Evolutionary conservation across 2,113 vertebrate genomes (phyloP).

Genomic region (Hippocampus comes): DNA sequence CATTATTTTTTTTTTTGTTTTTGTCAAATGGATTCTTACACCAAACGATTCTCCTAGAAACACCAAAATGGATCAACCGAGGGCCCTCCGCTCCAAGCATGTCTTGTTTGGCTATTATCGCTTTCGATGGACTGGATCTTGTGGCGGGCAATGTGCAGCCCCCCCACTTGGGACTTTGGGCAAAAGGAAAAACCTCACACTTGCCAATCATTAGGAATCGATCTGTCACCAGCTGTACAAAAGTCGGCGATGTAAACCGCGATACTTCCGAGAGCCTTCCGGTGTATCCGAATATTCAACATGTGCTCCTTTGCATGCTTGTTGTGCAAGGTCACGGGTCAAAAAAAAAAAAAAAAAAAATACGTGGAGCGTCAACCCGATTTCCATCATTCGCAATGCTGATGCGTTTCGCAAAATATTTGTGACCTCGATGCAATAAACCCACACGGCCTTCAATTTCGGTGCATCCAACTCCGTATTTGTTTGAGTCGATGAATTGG

Average conservation of each 20-base stretch:
- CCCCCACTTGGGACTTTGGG: background rate
- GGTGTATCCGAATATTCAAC: background rate
- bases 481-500: no score
- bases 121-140: background rate
- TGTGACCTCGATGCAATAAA: no score
- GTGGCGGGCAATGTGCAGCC: background rate
- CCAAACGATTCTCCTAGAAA: conserved; percentile 3
- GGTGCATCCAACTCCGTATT: no score
- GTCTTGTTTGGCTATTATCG: background rate
- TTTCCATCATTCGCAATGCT: no score
- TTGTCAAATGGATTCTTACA: background rate
- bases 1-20: background rate
- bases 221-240: background rate
- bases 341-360: no score
- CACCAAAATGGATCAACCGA: background rate
- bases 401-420: no score
- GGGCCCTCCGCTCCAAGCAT: background rate
- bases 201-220: background rate
- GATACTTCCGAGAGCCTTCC: background rate
- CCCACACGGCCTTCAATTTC: no score
- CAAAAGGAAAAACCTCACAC: background rate
- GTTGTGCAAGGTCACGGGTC: background rate
- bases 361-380: no score
- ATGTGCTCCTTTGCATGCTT: background rate
- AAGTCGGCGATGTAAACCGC: background rate